Conservation (phyloP, 2,888 invertebrate genomes). For the Acanthacorydalis orientalis region DNA sequence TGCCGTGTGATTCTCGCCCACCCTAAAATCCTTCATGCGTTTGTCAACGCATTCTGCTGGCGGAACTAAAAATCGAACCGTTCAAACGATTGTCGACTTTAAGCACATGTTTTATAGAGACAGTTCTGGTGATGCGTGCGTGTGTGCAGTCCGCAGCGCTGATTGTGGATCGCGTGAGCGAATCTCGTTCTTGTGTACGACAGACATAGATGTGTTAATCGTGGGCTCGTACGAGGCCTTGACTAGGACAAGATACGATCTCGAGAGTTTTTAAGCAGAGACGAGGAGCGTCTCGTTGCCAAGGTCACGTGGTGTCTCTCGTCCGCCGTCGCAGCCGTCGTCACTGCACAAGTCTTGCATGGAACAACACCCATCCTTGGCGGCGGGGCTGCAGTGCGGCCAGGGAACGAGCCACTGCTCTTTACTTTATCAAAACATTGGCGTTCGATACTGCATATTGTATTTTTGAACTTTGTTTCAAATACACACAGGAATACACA, state of each 20-base stretch:
- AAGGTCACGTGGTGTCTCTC: neutral
- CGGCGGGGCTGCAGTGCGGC: too few relatives aligned
- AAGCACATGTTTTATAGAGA: neutral
- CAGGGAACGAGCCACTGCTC: too few relatives aligned
- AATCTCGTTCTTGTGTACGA: too few relatives aligned
- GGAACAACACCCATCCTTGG: too few relatives aligned
- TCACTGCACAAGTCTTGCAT: too few relatives aligned
- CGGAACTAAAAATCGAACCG: neutral
- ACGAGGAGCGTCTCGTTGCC: slow-evolving; percentile 1
- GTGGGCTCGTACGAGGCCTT: neutral
- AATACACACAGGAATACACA: too few relatives aligned
- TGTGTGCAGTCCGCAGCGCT: neutral
- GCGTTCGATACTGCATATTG: too few relatives aligned
- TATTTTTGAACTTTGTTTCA: too few relatives aligned
- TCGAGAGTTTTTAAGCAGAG: neutral
- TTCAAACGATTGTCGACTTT: too few relatives aligned
- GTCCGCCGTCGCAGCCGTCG: neutral
- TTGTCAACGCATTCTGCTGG: neutral
- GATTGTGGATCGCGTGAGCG: too few relatives aligned
- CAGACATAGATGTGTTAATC: too few relatives aligned
- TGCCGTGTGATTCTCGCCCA: neutral
- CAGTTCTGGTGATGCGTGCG: neutral
- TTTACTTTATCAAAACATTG: too few relatives aligned
- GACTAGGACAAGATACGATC: slow-evolving; percentile 1
- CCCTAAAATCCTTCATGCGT: slow-evolving; percentile 1